Evolutionary conservation across 2,113 vertebrate species (phyloP).

Genomic region (Ageneiosus marmoratus): DNA sequence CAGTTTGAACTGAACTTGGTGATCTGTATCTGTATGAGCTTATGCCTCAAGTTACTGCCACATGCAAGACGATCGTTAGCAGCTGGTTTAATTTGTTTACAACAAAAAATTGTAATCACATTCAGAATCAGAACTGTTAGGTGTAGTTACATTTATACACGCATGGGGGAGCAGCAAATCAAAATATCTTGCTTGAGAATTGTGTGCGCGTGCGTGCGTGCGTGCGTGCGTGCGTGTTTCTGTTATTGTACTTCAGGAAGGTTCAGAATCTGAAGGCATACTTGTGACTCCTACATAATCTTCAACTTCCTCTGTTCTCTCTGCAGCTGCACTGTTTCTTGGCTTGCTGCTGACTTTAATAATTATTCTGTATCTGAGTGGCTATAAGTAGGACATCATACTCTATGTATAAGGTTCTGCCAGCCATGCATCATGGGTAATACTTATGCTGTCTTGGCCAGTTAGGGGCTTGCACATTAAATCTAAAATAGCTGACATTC

Average conservation of each 20-base stretch:
- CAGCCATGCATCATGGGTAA: not conserved
- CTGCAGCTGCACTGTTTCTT: not conserved
- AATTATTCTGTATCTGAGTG: not conserved
- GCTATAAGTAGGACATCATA: not conserved
- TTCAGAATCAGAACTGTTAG: not conserved
- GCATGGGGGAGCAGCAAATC: slow-evolving; percentile 6
- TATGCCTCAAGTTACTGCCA: too few relatives aligned
- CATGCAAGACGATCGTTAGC: not conserved
- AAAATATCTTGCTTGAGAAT: not conserved
- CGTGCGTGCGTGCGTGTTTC: not conserved
- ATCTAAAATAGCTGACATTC: not conserved
- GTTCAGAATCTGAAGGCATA: not conserved
- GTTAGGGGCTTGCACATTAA: not conserved
- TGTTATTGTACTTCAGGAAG: not conserved
- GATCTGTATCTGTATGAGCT: too few relatives aligned
- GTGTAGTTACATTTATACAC: slow-evolving; percentile 2
- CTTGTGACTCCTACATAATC: not conserved
- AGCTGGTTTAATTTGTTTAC: not conserved
- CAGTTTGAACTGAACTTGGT: too few relatives aligned
- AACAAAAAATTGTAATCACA: too few relatives aligned
- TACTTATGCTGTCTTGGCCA: not conserved
- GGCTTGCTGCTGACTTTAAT: not conserved
- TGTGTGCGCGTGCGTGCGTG: not conserved
- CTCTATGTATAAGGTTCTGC: not conserved
- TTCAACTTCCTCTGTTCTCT: not conserved